phyloP scores from a whole-genome alignment of 2,113 vertebrate genomes.

The Eptesicus fuscus region DNA sequence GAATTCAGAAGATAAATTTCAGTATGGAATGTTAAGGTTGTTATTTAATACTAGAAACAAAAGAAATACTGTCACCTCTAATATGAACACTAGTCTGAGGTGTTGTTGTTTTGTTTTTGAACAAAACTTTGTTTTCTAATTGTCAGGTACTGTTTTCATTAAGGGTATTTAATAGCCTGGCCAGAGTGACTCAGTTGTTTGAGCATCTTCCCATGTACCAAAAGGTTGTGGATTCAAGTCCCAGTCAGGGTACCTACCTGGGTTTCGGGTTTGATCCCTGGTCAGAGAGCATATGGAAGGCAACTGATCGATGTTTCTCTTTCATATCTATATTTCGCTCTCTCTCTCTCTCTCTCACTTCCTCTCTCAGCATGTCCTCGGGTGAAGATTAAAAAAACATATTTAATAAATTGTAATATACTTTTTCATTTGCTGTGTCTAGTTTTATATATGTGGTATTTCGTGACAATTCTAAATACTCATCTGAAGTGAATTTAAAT shows the following conservation, averaged over 20 bases:
- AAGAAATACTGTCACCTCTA: background rate
- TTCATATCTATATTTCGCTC: too few species aligned
- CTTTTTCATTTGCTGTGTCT: background rate
- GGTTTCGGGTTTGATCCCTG: too few species aligned
- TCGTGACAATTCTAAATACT: background rate
- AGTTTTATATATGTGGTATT: background rate
- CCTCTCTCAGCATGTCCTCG: too few species aligned
- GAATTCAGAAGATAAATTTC: conserved; percentile 58
- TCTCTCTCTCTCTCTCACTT: too few species aligned
- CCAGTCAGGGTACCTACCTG: too few species aligned
- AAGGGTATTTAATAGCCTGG: background rate
- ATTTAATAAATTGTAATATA: background rate
- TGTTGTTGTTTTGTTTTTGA: background rate
- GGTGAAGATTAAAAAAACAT: background rate
- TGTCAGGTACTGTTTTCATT: background rate
- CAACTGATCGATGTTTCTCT: too few species aligned
- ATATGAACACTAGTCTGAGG: background rate
- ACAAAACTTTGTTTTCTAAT: conserved; percentile 2
- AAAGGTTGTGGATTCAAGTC: too few species aligned
- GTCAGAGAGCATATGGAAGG: too few species aligned
- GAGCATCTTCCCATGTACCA: too few species aligned
- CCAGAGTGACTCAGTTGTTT: too few species aligned
- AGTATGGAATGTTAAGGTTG: background rate
- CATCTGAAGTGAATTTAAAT: background rate
- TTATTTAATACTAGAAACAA: background rate